phyloP scores from a whole-genome alignment of 2,797 vertebrate species.

The Sebastes vulpes region DNA sequence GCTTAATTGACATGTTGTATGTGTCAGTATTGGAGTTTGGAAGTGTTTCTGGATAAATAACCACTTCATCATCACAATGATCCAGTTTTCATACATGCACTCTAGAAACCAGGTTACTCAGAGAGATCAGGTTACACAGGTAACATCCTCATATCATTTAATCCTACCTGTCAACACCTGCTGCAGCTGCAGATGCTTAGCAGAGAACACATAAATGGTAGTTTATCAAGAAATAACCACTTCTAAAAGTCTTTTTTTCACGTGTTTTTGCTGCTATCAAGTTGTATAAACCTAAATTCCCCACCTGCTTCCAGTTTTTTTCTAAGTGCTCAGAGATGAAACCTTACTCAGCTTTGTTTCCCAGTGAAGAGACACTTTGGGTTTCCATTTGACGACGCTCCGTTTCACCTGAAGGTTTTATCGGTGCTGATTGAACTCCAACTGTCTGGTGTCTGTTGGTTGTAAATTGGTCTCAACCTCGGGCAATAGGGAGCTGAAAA shows the following conservation, averaged over 20 bases:
- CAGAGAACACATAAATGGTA: background rate
- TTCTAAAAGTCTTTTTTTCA: background rate
- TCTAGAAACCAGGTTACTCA: background rate
- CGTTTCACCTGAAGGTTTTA: slow-evolving; percentile 12
- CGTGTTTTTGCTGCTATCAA: background rate
- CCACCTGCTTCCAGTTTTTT: background rate
- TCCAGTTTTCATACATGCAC: background rate
- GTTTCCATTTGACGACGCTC: background rate
- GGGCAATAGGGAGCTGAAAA: slow-evolving; percentile 73
- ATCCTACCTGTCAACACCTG: background rate
- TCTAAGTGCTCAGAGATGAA: background rate
- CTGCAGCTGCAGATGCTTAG: background rate
- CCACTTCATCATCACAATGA: background rate
- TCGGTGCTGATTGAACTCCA: slow-evolving; percentile 28
- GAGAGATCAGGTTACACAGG: too few relatives aligned
- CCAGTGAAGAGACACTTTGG: background rate
- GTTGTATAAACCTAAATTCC: background rate
- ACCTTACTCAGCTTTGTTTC: background rate
- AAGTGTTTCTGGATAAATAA: background rate
- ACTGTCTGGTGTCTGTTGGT: background rate
- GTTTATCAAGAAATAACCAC: background rate
- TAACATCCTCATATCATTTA: too few relatives aligned
- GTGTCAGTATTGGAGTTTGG: background rate
- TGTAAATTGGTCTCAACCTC: slow-evolving; percentile 54
- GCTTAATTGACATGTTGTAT: background rate